Evolutionary conservation across 2,888 invertebrate genomes (phyloP).

Genomic region (Chaetoderma sp.): DNA sequence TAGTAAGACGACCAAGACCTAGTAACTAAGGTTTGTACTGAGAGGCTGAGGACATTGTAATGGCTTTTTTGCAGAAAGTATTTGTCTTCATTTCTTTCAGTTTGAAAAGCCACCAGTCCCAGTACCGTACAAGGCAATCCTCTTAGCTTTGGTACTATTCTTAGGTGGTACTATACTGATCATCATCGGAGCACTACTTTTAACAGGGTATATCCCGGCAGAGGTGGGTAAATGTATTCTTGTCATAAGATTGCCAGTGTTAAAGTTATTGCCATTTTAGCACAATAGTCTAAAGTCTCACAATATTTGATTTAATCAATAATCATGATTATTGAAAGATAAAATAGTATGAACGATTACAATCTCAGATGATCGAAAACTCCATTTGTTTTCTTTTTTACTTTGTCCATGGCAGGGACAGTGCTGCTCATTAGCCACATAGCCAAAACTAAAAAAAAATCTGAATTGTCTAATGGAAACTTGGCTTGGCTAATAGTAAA

Average conservation of each 20-base stretch:
- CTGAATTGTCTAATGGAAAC: too few relatives aligned
- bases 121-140: conserved; percentile 88
- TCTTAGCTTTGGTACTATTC: conserved; percentile 81
- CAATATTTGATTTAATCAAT: not conserved
- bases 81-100: conserved; percentile 50
- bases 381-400: too few relatives aligned
- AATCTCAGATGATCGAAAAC: too few relatives aligned
- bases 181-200: conserved; percentile 82
- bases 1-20: too few relatives aligned
- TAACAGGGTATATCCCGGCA: conserved; percentile 80
- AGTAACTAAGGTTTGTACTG: too few relatives aligned
- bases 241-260: not conserved
- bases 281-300: not conserved
- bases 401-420: too few relatives aligned
- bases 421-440: too few relatives aligned
- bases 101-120: conserved; percentile 73
- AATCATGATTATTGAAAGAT: not conserved
- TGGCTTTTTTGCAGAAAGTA: too few relatives aligned
- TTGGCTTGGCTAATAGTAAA: too few relatives aligned
- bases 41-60: too few relatives aligned
- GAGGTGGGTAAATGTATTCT: conserved; percentile 71
- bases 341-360: not conserved
- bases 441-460: too few relatives aligned
- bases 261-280: not conserved
- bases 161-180: conserved; percentile 82